Percentiles rank a stretch among this genome's conserved stretches.
Evolutionary conservation across 1,140 invertebrate genomes (phyloP).

Genomic region (Coelopa frigida): DNA sequence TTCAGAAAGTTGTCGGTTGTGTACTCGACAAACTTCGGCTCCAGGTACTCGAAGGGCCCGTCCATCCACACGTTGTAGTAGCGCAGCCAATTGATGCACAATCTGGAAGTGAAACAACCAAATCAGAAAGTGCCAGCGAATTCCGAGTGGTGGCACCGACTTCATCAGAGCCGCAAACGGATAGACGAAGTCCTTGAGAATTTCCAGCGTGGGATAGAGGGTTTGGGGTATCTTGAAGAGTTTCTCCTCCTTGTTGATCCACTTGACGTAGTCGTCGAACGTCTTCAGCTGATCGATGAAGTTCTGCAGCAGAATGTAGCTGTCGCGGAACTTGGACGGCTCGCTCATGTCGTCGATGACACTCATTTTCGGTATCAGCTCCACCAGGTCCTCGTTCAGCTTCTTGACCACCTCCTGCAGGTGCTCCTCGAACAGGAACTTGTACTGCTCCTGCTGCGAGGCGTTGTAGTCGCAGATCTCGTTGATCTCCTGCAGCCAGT

Average conservation of each 20-base stretch:
- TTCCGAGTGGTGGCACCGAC: too few relatives aligned
- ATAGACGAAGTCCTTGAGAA: slow-evolving; percentile 60
- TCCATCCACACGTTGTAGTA: slow-evolving; percentile 82
- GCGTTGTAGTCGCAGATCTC: slow-evolving; percentile 65
- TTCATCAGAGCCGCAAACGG: slow-evolving; percentile 62
- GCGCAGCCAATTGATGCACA: slow-evolving; percentile 66
- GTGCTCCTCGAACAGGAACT: slow-evolving; percentile 72
- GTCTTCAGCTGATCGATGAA: slow-evolving; percentile 67
- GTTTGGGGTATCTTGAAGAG: slow-evolving; percentile 74
- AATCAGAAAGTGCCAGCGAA: not conserved
- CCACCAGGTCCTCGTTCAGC: slow-evolving; percentile 61
- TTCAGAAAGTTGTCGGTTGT: slow-evolving; percentile 65
- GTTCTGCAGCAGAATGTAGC: slow-evolving; percentile 62
- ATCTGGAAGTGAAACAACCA: slow-evolving; percentile 21
- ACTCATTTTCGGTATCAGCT: slow-evolving; percentile 60
- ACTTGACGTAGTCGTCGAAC: slow-evolving; percentile 63
- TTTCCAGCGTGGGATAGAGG: slow-evolving; percentile 65
- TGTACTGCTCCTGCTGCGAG: slow-evolving; percentile 67
- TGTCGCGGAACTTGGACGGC: slow-evolving; percentile 54
- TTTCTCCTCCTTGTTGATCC: slow-evolving; percentile 85
- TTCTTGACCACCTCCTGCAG: slow-evolving; percentile 59
- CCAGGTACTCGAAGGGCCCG: slow-evolving; percentile 79
- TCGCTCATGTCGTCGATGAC: slow-evolving; percentile 66
- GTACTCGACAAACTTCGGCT: slow-evolving; percentile 63
- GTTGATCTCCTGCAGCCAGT: slow-evolving; percentile 65